A percentile compares a stretch with the other conserved stretches of the same genome.
Evolutionary conservation across 2,113 vertebrate genomes (phyloP).

Genomic region (Siniperca knerii): DNA sequence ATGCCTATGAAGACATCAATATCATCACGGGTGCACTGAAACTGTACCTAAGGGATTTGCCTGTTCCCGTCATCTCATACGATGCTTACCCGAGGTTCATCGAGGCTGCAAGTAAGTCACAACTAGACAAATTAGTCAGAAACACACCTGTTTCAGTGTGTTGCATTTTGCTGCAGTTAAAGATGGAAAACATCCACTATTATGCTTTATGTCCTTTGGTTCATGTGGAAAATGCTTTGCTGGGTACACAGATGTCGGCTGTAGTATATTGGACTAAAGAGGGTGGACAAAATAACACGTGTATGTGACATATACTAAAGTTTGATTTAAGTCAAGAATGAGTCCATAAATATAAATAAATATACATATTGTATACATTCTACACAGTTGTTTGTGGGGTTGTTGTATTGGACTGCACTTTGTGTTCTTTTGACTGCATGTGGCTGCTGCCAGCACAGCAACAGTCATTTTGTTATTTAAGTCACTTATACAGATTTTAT

Average conservation of each 20-base stretch:
- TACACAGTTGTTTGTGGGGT: not conserved
- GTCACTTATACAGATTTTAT: not conserved
- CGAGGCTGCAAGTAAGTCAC: conserved; percentile 94
- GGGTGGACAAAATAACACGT: not conserved
- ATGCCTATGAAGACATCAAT: conserved; percentile 99
- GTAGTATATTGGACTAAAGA: not conserved
- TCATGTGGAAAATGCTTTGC: conserved; percentile 4
- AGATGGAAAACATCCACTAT: not conserved
- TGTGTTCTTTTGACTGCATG: not conserved
- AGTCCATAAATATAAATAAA: not conserved
- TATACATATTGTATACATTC: not conserved
- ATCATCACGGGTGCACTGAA: conserved; percentile 99
- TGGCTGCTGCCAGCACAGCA: not conserved
- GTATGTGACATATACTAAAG: not conserved
- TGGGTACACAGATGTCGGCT: not conserved
- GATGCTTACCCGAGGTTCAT: conserved; percentile 98
- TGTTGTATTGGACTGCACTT: not conserved
- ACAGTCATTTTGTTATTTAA: not conserved
- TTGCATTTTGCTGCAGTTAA: not conserved
- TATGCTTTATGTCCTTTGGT: not conserved
- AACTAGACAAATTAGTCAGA: conserved; percentile 19
- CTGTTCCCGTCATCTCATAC: conserved; percentile 97
- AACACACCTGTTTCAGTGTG: conserved; percentile 16
- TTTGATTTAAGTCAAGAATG: not conserved
- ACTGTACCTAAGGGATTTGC: conserved; percentile 99